phyloP scores from a whole-genome alignment of 2,113 vertebrate genomes.

The Tympanuchus pallidicinctus region DNA sequence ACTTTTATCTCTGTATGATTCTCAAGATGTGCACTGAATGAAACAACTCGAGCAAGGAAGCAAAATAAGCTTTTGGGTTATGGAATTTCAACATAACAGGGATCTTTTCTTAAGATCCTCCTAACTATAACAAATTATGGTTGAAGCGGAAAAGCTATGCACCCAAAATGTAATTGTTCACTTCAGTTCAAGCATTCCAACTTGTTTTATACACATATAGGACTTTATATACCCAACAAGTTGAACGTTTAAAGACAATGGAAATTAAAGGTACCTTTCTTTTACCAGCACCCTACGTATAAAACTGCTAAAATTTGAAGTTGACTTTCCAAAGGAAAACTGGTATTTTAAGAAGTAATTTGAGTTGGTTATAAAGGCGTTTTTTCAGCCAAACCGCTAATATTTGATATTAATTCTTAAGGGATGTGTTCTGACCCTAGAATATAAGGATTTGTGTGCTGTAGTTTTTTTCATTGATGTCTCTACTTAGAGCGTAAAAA shows the following conservation, averaged over 20 bases:
- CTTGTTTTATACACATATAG: not conserved
- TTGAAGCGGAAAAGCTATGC: not conserved
- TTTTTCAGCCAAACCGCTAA: not conserved
- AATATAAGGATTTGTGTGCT: not conserved
- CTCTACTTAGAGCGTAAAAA: not conserved
- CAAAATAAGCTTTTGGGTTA: not conserved
- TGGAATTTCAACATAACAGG: not conserved
- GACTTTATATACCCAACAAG: not conserved
- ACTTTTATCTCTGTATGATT: slow-evolving; percentile 33
- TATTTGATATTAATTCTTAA: not conserved
- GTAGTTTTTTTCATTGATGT: not conserved
- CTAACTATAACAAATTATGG: not conserved
- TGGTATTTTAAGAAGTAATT: not conserved
- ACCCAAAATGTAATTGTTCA: not conserved
- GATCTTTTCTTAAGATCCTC: not conserved
- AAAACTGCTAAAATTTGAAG: not conserved
- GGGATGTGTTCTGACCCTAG: not conserved
- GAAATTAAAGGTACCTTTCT: not conserved
- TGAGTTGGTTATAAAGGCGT: not conserved
- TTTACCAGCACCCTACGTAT: not conserved
- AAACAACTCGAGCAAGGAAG: not conserved
- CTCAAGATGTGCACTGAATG: not conserved
- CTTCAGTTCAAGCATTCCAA: not conserved
- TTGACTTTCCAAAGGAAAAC: not conserved
- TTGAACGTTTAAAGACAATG: not conserved